A percentile compares a stretch with the other conserved stretches of the same genome.
Conservation (phyloP, 2,797 vertebrate species). For the Craterocephalus amniculus region DNA sequence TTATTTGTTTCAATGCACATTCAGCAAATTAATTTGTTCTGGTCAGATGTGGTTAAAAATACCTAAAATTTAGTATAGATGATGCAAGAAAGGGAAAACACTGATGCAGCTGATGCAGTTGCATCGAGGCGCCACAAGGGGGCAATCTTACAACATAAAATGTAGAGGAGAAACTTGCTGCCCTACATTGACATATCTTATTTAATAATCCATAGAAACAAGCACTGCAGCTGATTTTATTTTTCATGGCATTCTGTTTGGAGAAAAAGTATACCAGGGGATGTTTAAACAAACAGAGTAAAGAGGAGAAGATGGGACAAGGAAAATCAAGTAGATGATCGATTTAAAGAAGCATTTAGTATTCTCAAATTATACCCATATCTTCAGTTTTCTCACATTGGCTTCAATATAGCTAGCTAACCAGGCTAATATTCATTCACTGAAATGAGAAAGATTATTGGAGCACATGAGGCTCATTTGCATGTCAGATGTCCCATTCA, state of each 20-base stretch:
- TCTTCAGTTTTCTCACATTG: too few relatives aligned
- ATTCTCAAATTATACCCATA: background rate
- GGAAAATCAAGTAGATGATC: background rate
- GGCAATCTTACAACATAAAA: slow-evolving; percentile 29
- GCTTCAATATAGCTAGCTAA: background rate
- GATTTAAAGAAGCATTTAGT: background rate
- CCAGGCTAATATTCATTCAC: background rate
- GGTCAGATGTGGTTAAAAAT: background rate
- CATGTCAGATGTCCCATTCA: slow-evolving; percentile 14
- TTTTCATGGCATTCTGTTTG: background rate
- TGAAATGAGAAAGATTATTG: background rate
- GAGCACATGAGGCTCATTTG: background rate
- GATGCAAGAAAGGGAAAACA: background rate
- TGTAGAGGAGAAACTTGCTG: background rate
- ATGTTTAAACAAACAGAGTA: background rate
- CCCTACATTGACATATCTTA: background rate
- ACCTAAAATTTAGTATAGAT: background rate
- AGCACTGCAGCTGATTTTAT: background rate
- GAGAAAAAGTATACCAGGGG: background rate
- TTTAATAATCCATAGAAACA: slow-evolving; percentile 19
- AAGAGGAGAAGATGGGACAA: background rate
- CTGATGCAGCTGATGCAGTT: slow-evolving; percentile 1
- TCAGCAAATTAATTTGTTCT: background rate
- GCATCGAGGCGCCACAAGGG: slow-evolving; percentile 32
- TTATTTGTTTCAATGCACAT: background rate